These are phyloP conservation scores for Argya squamiceps DNA, from an alignment of 2,797 vertebrate genomes.

Conservation along the genomic window DNA sequence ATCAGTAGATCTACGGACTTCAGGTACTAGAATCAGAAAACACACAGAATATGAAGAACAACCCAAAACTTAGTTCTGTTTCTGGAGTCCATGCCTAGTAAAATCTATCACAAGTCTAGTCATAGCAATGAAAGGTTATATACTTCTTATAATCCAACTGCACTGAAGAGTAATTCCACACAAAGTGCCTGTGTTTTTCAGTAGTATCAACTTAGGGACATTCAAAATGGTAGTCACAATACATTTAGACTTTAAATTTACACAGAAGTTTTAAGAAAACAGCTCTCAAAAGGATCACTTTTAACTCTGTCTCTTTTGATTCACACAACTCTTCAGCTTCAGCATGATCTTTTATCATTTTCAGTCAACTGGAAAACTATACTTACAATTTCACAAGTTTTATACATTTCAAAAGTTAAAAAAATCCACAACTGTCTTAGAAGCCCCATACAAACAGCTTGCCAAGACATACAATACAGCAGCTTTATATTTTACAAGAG, in stretches of 20 bases:
- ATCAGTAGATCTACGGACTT: slow-evolving; percentile 62
- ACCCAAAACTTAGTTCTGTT: background rate
- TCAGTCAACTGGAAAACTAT: background rate
- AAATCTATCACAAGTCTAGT: background rate
- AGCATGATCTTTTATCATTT: background rate
- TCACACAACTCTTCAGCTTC: background rate
- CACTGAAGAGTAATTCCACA: background rate
- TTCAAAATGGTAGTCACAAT: background rate
- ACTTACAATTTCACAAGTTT: background rate
- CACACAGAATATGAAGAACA: background rate
- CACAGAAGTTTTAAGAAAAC: background rate
- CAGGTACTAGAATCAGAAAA: slow-evolving; percentile 60
- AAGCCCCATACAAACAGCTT: background rate
- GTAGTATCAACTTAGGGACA: background rate
- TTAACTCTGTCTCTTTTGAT: background rate
- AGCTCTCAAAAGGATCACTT: background rate
- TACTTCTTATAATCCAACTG: background rate
- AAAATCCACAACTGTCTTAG: background rate
- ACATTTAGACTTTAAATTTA: background rate
- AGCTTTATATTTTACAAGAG: background rate
- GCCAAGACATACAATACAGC: background rate
- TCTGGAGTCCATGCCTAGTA: background rate
- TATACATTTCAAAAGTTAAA: background rate
- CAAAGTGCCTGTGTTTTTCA: background rate
- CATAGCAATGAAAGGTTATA: background rate